phyloP scores from a whole-genome alignment of 2,113 vertebrate species.

The Toxotes chatareus region DNA sequence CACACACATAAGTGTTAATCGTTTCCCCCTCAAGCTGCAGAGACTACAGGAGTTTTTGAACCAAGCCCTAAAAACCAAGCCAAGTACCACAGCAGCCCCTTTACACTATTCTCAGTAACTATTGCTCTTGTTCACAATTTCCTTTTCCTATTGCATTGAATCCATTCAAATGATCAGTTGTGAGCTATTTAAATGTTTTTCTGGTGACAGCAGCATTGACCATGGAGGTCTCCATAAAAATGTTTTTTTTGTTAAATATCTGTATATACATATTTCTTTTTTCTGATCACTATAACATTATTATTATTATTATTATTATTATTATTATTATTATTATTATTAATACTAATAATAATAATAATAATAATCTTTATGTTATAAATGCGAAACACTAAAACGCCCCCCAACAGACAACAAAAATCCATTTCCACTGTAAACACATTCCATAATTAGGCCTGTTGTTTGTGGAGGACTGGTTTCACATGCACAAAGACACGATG shows the following conservation, averaged over 20 bases:
- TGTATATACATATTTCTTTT: too few relatives aligned
- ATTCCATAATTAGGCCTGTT: background rate
- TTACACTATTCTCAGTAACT: background rate
- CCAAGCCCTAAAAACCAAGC: background rate
- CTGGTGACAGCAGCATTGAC: too few relatives aligned
- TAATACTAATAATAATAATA: too few relatives aligned
- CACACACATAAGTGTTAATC: background rate
- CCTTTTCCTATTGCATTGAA: background rate
- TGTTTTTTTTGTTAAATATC: too few relatives aligned
- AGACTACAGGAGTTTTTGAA: background rate
- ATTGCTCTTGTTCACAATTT: background rate
- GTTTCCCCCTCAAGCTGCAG: conserved; percentile 17
- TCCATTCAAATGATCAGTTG: background rate
- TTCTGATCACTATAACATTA: too few relatives aligned
- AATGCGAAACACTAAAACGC: background rate
- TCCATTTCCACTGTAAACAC: background rate
- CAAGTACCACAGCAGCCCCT: too few relatives aligned
- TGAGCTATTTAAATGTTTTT: background rate
- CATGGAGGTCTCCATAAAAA: background rate
- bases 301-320: too few relatives aligned
- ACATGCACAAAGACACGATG: conserved; percentile 6
- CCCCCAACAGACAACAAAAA: background rate
- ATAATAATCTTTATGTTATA: too few relatives aligned
- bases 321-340: too few relatives aligned
- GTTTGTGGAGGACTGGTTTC: conserved; percentile 1